Conservation (phyloP, 35 echinoderm and acorn worm species). For the Hemicentrotus pulcherrimus region DNA sequence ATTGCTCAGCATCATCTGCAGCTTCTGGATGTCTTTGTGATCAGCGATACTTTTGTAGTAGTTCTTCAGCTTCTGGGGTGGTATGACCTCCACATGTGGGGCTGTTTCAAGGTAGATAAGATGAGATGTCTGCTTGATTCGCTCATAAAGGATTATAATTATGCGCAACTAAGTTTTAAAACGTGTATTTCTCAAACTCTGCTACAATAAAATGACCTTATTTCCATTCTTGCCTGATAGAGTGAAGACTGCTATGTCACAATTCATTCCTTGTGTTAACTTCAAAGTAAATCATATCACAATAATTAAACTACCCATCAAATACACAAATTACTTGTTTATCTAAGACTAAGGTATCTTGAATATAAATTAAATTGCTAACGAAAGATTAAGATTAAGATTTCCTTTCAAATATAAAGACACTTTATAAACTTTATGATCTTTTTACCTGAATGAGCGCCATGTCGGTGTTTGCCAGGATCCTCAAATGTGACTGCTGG, state of each 20-base stretch:
- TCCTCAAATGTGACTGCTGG: conserved; percentile 27
- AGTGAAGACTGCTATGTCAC: too few relatives aligned
- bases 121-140: not conserved
- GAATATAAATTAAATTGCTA: too few relatives aligned
- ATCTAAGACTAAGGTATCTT: not conserved
- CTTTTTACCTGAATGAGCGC: not conserved
- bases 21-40: conserved; percentile 95
- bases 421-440: not conserved
- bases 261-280: too few relatives aligned
- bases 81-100: conserved; percentile 57
- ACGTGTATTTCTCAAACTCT: too few relatives aligned
- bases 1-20: conserved; percentile 98
- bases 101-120: not conserved
- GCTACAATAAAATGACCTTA: too few relatives aligned
- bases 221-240: too few relatives aligned
- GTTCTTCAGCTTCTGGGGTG: conserved; percentile 85
- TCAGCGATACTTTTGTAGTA: conserved; percentile 99
- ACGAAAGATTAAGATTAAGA: not conserved
- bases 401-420: not conserved
- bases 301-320: too few relatives aligned
- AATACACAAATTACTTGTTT: too few relatives aligned
- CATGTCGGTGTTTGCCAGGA: conserved; percentile 26
- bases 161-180: too few relatives aligned
- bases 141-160: too few relatives aligned
- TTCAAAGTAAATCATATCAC: too few relatives aligned